These are phyloP conservation scores for Drosophila mauritiana DNA, from an alignment of 1,140 invertebrate species.

Conservation along the genomic window DNA sequence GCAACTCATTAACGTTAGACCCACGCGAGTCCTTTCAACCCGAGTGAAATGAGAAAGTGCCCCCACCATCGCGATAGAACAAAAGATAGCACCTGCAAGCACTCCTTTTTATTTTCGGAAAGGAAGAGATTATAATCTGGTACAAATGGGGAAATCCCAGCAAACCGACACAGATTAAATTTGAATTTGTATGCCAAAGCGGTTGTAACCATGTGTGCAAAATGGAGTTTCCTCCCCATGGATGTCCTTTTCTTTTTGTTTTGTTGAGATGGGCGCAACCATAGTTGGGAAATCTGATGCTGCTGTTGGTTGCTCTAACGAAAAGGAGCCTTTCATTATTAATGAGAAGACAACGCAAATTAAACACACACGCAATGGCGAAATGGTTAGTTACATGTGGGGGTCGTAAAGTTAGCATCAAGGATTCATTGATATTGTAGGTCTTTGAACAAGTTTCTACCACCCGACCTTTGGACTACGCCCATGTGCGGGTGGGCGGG, in stretches of 20 bases:
- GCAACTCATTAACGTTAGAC: conserved; percentile 68
- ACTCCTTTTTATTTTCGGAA: background rate
- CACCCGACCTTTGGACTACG: background rate
- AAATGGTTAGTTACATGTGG: conserved; percentile 10
- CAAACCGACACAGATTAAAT: conserved; percentile 79
- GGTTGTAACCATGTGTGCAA: conserved; percentile 73
- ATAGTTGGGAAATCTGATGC: conserved; percentile 44
- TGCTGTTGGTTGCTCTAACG: conserved; percentile 41
- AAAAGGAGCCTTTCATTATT: conserved; percentile 66
- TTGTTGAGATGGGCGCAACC: conserved; percentile 28
- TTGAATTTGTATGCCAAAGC: conserved; percentile 67
- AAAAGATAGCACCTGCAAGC: conserved; percentile 24
- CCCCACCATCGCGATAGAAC: conserved; percentile 62
- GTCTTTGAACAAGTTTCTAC: conserved; percentile 19
- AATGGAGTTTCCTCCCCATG: conserved; percentile 51
- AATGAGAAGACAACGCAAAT: conserved; percentile 76
- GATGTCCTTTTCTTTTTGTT: background rate
- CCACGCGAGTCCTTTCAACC: conserved; percentile 26
- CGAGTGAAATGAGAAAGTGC: conserved; percentile 42
- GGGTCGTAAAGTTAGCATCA: conserved; percentile 38
- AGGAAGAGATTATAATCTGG: conserved; percentile 66
- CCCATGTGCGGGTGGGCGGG: background rate
- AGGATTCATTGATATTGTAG: conserved; percentile 47
- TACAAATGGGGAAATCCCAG: conserved; percentile 79
- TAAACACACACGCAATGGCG: conserved; percentile 57